Evolutionary conservation across 2,797 vertebrate genomes (phyloP), one percentile per base, ranked within the genome.

Genomic region (Megalops cyprinoides): DNA sequence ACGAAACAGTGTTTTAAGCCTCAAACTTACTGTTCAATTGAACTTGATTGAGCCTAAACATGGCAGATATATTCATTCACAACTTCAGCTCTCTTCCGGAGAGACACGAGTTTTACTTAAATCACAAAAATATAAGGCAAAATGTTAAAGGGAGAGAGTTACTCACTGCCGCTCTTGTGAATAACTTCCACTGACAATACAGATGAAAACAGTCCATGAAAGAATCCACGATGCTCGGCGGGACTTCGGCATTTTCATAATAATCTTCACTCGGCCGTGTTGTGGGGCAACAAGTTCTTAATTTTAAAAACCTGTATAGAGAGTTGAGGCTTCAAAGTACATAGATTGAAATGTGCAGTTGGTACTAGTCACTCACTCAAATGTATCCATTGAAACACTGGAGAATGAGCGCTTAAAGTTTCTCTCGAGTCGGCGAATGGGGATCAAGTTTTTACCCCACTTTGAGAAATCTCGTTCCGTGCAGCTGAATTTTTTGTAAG

Each of bases 131-230:
- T 49, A 53, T 49, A 48, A 56, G 60, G n/a, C 0, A 77, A 73
- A 84, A 56, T 34, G 74, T 71, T 28, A 79, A 84, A 84, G 46
- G 81, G 15, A 18, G 31, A 42, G 81, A 69, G 44, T 4, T 71
- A 95, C 94, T 95, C 89, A 95, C 94, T 90, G 92, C 85, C 87
- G 90, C 37, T 93, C 92, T 77, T 93, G 92, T 80, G 93, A 91
- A 86, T 18, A 85, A 83, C 89, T 81, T 85, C 82, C 84, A 87
- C 84, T 88, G 86, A 89, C 82, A 87, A 84, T 88, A 89, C 88
- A 93, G 83, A 93, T 74, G 84, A 89, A 87, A 86, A 93, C 86
- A 86, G 88, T 91, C 93, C 93, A 94, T 15, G 80, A 88, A 79
- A 94, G 85, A 85, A 86, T 87, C 82, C 90, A 89, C 79, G 87